phyloP scores from a whole-genome alignment of 2,888 invertebrate species.

The Idaea straminata region DNA sequence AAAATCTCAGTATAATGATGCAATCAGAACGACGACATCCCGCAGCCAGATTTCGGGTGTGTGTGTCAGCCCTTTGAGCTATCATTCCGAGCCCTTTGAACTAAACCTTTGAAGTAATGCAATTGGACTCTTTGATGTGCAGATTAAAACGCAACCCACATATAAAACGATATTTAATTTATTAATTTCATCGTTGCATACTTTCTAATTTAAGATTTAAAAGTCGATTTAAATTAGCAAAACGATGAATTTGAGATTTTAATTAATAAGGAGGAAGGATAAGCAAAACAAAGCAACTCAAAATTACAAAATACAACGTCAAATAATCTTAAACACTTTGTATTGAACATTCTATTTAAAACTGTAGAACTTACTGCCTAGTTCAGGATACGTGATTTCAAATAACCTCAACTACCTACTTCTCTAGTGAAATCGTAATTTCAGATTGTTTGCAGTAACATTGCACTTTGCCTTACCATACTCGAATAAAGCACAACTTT shows the following conservation, averaged over 20 bases:
- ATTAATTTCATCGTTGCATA: not conserved
- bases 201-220: not conserved
- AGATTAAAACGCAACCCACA: conserved; percentile 16
- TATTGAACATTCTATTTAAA: too few relatives aligned
- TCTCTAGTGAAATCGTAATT: not conserved
- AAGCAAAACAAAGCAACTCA: too few relatives aligned
- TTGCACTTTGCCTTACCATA: not conserved
- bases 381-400: not conserved
- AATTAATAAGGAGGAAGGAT: too few relatives aligned
- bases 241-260: not conserved
- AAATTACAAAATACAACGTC: too few relatives aligned
- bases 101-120: conserved; percentile 28
- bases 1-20: conserved; percentile 14
- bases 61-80: conserved; percentile 19
- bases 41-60: conserved; percentile 19
- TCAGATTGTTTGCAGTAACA: not conserved
- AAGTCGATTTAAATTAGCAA: not conserved
- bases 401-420: too few relatives aligned
- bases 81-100: conserved; percentile 24
- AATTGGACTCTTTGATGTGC: conserved; percentile 29
- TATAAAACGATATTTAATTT: conserved; percentile 21
- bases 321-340: too few relatives aligned
- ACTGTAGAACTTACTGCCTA: too few relatives aligned
- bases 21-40: conserved; percentile 19
- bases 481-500: too few relatives aligned